phyloP scores from a whole-genome alignment of 2,113 vertebrate species.

The Morone saxatilis region DNA sequence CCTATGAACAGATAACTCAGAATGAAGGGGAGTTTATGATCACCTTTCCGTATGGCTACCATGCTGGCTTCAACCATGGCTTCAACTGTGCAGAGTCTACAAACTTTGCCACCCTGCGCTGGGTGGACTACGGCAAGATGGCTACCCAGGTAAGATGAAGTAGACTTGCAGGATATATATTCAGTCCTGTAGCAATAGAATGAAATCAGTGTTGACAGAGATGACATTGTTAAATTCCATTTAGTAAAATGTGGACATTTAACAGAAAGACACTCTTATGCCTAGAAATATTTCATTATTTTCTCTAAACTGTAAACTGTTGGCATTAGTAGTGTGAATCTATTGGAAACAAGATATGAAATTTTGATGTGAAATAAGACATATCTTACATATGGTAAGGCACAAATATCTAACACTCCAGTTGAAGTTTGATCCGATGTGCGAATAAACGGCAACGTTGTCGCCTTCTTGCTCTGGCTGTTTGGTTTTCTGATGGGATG shows the following conservation, averaged over 20 bases:
- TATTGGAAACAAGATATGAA: neutral
- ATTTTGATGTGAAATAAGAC: neutral
- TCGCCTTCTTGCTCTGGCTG: constrained; percentile 24
- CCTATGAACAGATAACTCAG: constrained; percentile 91
- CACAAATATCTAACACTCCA: neutral
- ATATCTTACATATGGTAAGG: neutral
- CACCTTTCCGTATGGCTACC: constrained; percentile 97
- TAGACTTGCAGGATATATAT: too few relatives aligned
- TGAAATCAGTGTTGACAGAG: neutral
- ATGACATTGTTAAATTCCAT: neutral
- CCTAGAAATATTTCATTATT: neutral
- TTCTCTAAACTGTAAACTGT: neutral
- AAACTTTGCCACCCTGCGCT: constrained; percentile 96
- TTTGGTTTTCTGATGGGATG: constrained; percentile 36
- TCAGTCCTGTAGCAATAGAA: neutral
- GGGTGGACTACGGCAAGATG: constrained; percentile 98
- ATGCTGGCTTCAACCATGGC: constrained; percentile 97
- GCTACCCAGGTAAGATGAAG: constrained; percentile 89
- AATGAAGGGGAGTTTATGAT: constrained; percentile 98
- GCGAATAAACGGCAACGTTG: constrained; percentile 36
- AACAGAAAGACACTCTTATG: neutral
- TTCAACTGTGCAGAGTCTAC: constrained; percentile 99
- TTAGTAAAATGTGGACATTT: neutral
- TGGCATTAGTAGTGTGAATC: neutral
- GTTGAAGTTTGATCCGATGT: constrained; percentile 10